A percentile compares a stretch with the other conserved stretches of the same genome.
These are phyloP conservation scores for Phaethornis superciliosus DNA, from an alignment of 2,113 vertebrate genomes.

Conservation along the genomic window DNA sequence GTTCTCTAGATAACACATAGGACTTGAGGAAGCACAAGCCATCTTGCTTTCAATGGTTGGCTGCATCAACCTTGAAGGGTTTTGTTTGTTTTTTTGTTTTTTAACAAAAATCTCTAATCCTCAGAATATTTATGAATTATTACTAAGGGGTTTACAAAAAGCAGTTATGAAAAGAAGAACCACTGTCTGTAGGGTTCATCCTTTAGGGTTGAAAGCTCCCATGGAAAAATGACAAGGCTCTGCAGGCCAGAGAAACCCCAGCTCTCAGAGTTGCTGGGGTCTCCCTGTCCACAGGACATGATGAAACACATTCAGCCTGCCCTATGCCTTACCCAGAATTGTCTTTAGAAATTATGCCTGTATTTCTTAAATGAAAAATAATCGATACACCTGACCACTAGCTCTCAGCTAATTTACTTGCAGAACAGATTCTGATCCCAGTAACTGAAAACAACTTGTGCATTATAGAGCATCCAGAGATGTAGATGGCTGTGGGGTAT, in stretches of 20 bases:
- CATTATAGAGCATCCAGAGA: not conserved
- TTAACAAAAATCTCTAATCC: not conserved
- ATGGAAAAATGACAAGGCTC: not conserved
- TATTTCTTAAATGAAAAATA: not conserved
- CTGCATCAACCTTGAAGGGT: not conserved
- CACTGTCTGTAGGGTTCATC: not conserved
- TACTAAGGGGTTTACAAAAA: not conserved
- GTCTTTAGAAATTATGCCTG: not conserved
- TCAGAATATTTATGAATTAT: not conserved
- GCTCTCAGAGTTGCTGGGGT: rapidly evolving
- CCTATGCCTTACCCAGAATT: not conserved
- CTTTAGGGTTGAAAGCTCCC: not conserved
- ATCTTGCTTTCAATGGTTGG: not conserved
- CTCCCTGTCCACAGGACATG: not conserved
- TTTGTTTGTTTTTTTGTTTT: not conserved
- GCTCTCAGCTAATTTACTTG: not conserved
- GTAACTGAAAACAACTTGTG: not conserved
- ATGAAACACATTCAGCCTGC: not conserved
- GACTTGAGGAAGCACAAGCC: not conserved
- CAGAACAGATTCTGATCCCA: not conserved
- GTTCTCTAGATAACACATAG: rapidly evolving
- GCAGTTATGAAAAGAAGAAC: not conserved
- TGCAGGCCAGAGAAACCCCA: not conserved
- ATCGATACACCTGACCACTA: not conserved
- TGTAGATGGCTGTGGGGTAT: not conserved